phyloP scores from a whole-genome alignment of 2,797 vertebrate species.

The Hippocampus kuda region DNA sequence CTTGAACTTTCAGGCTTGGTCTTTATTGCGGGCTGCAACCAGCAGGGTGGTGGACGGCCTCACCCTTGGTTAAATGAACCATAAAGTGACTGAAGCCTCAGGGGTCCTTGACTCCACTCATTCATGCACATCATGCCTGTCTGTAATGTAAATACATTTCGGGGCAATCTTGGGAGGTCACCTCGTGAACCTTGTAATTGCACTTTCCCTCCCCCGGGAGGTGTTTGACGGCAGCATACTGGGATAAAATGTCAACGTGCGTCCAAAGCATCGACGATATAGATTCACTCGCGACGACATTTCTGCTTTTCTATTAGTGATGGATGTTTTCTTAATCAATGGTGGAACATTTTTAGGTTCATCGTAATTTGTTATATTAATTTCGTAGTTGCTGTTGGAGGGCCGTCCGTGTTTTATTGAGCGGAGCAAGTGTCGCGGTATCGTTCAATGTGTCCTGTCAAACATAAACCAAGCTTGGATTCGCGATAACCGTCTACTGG shows the following conservation, averaged over 20 bases:
- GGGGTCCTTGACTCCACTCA: constrained; percentile 19
- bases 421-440: too few relatives aligned
- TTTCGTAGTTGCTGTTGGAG: not conserved
- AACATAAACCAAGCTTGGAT: too few relatives aligned
- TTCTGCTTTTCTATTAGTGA: not conserved
- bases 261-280: constrained; percentile 17
- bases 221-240: constrained; percentile 26
- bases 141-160: constrained; percentile 43
- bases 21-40: constrained; percentile 44
- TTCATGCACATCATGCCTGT: constrained; percentile 32
- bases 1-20: constrained; percentile 38
- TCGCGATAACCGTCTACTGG: too few relatives aligned
- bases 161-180: constrained; percentile 38
- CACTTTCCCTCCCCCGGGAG: constrained; percentile 18
- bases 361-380: not conserved
- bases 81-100: constrained; percentile 38
- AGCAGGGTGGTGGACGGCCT: constrained; percentile 16
- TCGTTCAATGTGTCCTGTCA: too few relatives aligned
- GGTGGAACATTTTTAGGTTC: not conserved
- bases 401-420: too few relatives aligned
- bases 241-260: constrained; percentile 21
- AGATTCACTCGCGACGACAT: constrained; percentile 14
- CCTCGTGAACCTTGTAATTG: constrained; percentile 57
- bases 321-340: not conserved
- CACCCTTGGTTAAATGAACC: constrained; percentile 38